Evolutionary conservation across 1,140 invertebrate genomes (phyloP).

Genomic region (Solen grandis): DNA sequence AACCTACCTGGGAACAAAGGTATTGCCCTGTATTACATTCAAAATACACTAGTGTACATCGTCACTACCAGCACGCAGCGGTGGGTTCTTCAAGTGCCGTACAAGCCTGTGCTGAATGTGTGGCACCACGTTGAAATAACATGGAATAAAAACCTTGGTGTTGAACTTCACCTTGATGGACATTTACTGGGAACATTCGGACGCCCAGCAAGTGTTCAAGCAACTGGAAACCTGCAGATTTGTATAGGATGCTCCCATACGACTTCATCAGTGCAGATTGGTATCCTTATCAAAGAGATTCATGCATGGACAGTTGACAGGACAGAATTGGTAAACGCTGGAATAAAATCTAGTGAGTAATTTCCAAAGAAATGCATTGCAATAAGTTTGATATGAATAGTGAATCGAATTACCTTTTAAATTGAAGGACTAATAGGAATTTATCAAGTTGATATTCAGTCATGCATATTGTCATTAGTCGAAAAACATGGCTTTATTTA

Average conservation of each 20-base stretch:
- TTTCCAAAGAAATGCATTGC: too few relatives aligned
- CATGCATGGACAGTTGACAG: slow-evolving; percentile 39
- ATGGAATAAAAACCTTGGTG: slow-evolving; percentile 41
- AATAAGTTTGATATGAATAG: too few relatives aligned
- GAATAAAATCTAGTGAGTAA: slow-evolving; percentile 23
- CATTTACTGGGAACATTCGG: slow-evolving; percentile 28
- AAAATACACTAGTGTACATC: slow-evolving; percentile 23
- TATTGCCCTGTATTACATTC: slow-evolving; percentile 30
- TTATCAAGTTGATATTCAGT: too few relatives aligned
- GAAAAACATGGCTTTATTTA: too few relatives aligned
- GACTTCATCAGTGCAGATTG: slow-evolving; percentile 10
- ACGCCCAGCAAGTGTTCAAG: background rate
- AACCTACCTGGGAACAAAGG: slow-evolving; percentile 34
- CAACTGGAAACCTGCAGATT: background rate
- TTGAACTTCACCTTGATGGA: slow-evolving; percentile 30
- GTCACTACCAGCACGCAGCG: slow-evolving; percentile 28
- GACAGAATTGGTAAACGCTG: slow-evolving; percentile 40
- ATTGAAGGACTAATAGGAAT: too few relatives aligned
- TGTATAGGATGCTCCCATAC: slow-evolving; percentile 45
- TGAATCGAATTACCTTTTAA: too few relatives aligned
- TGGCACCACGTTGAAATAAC: slow-evolving; percentile 52
- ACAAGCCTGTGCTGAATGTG: slow-evolving; percentile 17
- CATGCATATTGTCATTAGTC: too few relatives aligned
- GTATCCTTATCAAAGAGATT: slow-evolving; percentile 34
- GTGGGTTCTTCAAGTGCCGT: slow-evolving; percentile 35